phyloP scores from a whole-genome alignment of 2,888 invertebrate genomes.

The Bombyx huttoni region DNA sequence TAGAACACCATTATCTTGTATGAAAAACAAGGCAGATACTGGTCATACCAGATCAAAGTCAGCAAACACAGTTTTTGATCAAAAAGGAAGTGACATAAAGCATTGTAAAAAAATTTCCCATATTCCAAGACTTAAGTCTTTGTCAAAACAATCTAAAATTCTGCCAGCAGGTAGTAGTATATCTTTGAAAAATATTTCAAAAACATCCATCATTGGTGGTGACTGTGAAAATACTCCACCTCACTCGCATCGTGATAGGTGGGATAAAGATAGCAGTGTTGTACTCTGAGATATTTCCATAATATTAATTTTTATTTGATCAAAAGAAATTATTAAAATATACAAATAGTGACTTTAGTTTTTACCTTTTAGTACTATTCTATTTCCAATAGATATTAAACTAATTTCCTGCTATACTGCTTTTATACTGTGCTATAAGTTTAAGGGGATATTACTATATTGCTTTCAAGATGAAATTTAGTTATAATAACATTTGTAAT shows the following conservation, averaged over 20 bases:
- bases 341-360: too few relatives aligned
- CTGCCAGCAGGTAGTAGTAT: slow-evolving; percentile 36
- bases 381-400: too few relatives aligned
- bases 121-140: slow-evolving; percentile 55
- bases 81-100: slow-evolving; percentile 20
- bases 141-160: slow-evolving; percentile 34
- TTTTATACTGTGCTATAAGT: too few relatives aligned
- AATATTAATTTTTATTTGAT: background rate
- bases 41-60: slow-evolving; percentile 56
- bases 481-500: too few relatives aligned
- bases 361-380: too few relatives aligned
- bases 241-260: slow-evolving; percentile 56
- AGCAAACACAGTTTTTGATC: slow-evolving; percentile 45
- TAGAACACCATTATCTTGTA: slow-evolving; percentile 62
- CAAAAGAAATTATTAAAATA: background rate
- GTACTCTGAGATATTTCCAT: slow-evolving; percentile 33
- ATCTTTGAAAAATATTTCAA: slow-evolving; percentile 47
- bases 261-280: slow-evolving; percentile 66
- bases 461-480: too few relatives aligned
- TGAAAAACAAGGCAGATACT: slow-evolving; percentile 58
- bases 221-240: slow-evolving; percentile 68
- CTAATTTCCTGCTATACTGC: too few relatives aligned
- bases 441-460: too few relatives aligned
- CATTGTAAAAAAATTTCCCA: slow-evolving; percentile 45
- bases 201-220: slow-evolving; percentile 34